phyloP scores from a whole-genome alignment of 2,797 vertebrate species.

The Lemur catta region DNA sequence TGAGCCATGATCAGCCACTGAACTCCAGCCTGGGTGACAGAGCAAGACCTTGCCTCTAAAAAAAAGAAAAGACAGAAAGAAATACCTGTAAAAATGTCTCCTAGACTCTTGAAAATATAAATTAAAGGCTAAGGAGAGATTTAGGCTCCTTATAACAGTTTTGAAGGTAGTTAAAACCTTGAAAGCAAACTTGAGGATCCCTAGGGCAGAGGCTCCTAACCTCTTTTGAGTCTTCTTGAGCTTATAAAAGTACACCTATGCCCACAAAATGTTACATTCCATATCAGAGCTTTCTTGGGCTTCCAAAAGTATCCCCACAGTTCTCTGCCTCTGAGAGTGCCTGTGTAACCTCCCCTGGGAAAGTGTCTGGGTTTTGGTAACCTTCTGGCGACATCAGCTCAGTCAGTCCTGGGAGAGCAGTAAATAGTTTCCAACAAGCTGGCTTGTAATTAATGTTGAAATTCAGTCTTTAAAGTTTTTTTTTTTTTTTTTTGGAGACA shows the following conservation, averaged over 20 bases:
- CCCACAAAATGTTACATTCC: not conserved
- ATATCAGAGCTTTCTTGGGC: not conserved
- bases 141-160: not conserved
- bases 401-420: not conserved
- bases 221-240: not conserved
- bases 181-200: not conserved
- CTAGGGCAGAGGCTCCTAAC: not conserved
- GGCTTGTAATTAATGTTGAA: slow-evolving; percentile 1
- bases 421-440: not conserved
- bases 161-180: not conserved
- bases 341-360: not conserved
- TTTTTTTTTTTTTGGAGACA: too few species aligned
- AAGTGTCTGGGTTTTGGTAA: not conserved
- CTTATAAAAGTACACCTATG: not conserved
- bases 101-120: not conserved
- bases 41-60: too few species aligned
- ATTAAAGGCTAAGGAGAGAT: not conserved
- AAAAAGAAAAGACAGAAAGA: not conserved
- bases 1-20: too few species aligned
- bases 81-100: not conserved
- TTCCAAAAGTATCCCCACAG: not conserved
- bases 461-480: not conserved
- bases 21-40: too few species aligned
- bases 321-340: not conserved
- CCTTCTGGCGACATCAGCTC: not conserved